phyloP scores from a whole-genome alignment of 2,113 vertebrate genomes.

The Mesoclemmys tuberculata region DNA sequence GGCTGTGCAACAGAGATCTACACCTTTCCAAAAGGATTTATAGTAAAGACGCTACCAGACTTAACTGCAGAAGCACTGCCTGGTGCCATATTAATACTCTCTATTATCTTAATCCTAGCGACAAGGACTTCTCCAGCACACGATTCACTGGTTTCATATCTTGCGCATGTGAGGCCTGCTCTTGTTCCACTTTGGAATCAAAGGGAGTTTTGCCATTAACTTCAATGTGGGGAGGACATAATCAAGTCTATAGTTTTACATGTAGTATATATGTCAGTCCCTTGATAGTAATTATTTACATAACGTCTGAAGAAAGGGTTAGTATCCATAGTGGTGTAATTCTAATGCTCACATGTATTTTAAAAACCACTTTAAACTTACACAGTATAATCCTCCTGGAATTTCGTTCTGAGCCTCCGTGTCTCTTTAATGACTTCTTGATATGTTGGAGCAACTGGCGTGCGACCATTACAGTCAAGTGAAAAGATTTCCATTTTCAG shows the following conservation, averaged over 20 bases:
- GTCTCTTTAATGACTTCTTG: slow-evolving; percentile 66
- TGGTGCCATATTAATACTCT: slow-evolving; percentile 34
- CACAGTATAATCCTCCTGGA: slow-evolving; percentile 48
- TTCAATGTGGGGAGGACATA: neutral
- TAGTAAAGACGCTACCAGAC: neutral
- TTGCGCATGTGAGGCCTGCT: neutral
- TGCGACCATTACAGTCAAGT: slow-evolving; percentile 59
- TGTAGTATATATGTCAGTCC: neutral
- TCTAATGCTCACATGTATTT: slow-evolving; percentile 26
- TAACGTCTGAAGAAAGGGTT: neutral
- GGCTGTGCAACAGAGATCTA: neutral
- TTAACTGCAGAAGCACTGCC: neutral
- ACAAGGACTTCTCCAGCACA: neutral
- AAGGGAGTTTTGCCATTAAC: neutral
- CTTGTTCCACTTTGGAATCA: accelerated
- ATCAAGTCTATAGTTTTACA: accelerated
- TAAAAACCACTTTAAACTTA: slow-evolving; percentile 31
- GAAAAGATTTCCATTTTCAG: slow-evolving; percentile 38
- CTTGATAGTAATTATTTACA: neutral
- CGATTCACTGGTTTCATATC: neutral
- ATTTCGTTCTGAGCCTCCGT: neutral
- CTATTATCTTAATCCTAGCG: slow-evolving; percentile 21
- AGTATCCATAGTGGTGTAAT: slow-evolving; percentile 1
- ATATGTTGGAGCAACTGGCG: slow-evolving; percentile 72
- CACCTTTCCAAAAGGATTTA: slow-evolving; percentile 33